These are phyloP conservation scores for Myotis lucifugus DNA, from an alignment of 2,113 vertebrate genomes.

Conservation along the genomic window DNA sequence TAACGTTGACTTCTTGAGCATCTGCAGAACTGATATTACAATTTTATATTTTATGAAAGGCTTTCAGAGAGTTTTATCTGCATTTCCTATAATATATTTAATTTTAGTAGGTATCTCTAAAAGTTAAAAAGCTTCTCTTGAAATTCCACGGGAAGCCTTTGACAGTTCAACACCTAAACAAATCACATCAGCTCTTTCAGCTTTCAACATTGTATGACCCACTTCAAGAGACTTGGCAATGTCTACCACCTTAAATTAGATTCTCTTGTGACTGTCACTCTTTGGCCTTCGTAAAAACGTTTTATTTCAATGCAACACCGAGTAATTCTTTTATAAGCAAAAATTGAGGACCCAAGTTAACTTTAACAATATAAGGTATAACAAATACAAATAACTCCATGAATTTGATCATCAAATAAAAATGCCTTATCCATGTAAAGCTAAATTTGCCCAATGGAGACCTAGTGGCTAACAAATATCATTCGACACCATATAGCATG, in stretches of 20 bases:
- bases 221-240: constrained; percentile 21
- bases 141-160: constrained; percentile 17
- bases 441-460: background rate
- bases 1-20: background rate
- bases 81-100: background rate
- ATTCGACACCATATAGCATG: background rate
- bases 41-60: constrained; percentile 3
- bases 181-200: background rate
- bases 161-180: constrained; percentile 22
- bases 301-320: background rate
- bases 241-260: constrained; percentile 21
- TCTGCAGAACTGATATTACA: background rate
- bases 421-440: background rate
- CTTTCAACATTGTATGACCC: constrained; percentile 53
- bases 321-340: background rate
- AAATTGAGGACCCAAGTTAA: constrained; percentile 20
- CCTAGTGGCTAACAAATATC: background rate
- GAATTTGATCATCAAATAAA: background rate
- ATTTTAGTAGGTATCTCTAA: constrained; percentile 14
- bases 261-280: constrained; percentile 24
- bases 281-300: constrained; percentile 37
- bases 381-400: background rate
- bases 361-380: background rate
- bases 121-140: constrained; percentile 45
- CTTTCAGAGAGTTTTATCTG: background rate